Evolutionary conservation across 2,797 vertebrate genomes (phyloP).

Genomic region (Takifugu ocellatus): DNA sequence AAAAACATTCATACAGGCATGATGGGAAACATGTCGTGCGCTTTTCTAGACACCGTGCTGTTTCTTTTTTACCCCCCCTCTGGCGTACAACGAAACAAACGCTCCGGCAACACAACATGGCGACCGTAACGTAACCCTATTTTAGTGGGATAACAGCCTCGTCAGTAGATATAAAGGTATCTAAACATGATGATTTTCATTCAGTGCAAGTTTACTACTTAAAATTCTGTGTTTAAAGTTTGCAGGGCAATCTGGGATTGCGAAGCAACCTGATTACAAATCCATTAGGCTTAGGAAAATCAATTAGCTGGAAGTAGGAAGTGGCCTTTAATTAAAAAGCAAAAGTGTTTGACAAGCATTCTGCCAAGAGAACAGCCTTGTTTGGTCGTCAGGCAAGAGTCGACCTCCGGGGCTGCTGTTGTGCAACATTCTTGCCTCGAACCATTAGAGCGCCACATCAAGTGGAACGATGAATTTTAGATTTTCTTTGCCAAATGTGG

Average conservation of each 20-base stretch:
- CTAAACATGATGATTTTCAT: no score
- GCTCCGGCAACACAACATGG: no score
- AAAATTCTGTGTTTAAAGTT: constrained; percentile 8
- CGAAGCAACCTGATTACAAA: constrained; percentile 33
- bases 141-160: no score
- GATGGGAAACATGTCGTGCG: no score
- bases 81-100: no score
- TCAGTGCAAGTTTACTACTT: no score
- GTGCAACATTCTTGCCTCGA: constrained; percentile 29
- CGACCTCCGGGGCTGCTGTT: constrained; percentile 30
- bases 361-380: constrained; percentile 1
- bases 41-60: no score
- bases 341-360: constrained; percentile 17
- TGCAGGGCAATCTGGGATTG: constrained; percentile 15
- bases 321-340: constrained; percentile 54
- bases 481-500: constrained; percentile 7
- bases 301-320: constrained; percentile 16
- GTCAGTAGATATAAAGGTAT: no score
- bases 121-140: no score
- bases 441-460: constrained; percentile 41
- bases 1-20: neutral
- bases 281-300: constrained; percentile 32
- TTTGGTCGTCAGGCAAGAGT: constrained; percentile 39
- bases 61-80: no score
- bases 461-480: constrained; percentile 8